A percentile compares a stretch with the other conserved stretches of the same genome.
Conservation (phyloP, 1,140 invertebrate genomes). For the Atta texana region DNA sequence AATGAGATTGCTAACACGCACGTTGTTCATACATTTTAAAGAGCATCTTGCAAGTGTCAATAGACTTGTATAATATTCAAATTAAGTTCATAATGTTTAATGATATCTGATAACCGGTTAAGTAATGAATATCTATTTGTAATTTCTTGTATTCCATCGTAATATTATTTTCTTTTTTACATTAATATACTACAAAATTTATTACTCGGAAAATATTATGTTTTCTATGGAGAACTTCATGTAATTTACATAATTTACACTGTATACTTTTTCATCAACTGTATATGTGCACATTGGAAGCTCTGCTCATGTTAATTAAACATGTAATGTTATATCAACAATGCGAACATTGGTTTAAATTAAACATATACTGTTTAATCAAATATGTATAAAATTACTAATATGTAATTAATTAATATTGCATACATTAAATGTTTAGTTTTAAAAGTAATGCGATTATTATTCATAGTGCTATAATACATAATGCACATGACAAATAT, state of each 20-base stretch:
- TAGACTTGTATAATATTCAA: not conserved
- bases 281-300: not conserved
- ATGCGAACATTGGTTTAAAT: conserved; percentile 42
- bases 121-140: conserved; percentile 2
- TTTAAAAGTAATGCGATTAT: conserved; percentile 45
- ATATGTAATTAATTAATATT: conserved; percentile 49
- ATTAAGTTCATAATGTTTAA: not conserved
- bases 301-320: conserved; percentile 48
- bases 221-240: not conserved
- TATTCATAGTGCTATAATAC: conserved; percentile 24
- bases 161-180: not conserved
- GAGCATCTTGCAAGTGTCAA: not conserved
- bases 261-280: not conserved
- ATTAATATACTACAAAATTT: not conserved
- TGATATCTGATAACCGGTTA: conserved; percentile 18
- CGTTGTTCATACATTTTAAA: not conserved
- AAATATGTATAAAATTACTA: conserved; percentile 55
- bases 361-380: conserved; percentile 55
- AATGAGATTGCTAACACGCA: conserved; percentile 11
- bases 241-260: conserved; percentile 2
- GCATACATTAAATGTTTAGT: conserved; percentile 8
- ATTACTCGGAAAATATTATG: not conserved
- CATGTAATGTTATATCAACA: conserved; percentile 53
- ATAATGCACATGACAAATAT: not conserved
- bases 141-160: not conserved